Evolutionary conservation across 2,888 invertebrate genomes (phyloP), one percentile per base, ranked within the genome.

Genomic region (Apoda limacodes): DNA sequence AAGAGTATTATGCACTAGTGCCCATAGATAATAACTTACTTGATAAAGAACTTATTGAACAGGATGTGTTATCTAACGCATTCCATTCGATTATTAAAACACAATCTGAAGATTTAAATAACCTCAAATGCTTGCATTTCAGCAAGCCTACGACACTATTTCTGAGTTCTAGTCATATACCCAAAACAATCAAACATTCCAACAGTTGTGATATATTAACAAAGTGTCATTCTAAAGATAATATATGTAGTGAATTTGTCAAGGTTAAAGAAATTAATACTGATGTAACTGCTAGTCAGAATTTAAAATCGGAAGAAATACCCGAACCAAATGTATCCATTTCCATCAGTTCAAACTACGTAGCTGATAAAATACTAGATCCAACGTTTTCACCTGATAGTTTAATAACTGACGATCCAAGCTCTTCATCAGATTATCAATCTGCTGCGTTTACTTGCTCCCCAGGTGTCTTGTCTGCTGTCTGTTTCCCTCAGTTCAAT

Each of bases 21-120:
- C 68, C 70, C 13, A 63, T 70, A 39, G 74, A 75, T 28, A 55
- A 56, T 17, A 63, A 62, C 36, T 55, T 71, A 38, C 50, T 82
- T 43, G 82, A 82, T 26, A 74, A 70, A 48, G 83, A 83, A 52
- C 61, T 83, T 10, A 69, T 60, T 14, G 83, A 83, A 54, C 83
- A 83, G 52, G 82, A 83, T 50, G 74, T 63, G 24, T 59, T 83
- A 21, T 78, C 80, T 22, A 63, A 65, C 51, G 81, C 81, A 26
- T 82, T 83, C 56, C 64, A 76, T 37, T 71, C 69, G 34, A 80
- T 82, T 35, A 69, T 67, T 46, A 66, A 66, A 49, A 51, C 60
- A 3, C 70, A 67, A 57, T 43, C 50, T 34, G 55, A 53, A 32
- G 52, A 58, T 39, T 37, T 50, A 33, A 53, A 48, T 40, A 57